phyloP scores from a whole-genome alignment of 2,797 vertebrate genomes.

The Pelochelys cantorii region DNA sequence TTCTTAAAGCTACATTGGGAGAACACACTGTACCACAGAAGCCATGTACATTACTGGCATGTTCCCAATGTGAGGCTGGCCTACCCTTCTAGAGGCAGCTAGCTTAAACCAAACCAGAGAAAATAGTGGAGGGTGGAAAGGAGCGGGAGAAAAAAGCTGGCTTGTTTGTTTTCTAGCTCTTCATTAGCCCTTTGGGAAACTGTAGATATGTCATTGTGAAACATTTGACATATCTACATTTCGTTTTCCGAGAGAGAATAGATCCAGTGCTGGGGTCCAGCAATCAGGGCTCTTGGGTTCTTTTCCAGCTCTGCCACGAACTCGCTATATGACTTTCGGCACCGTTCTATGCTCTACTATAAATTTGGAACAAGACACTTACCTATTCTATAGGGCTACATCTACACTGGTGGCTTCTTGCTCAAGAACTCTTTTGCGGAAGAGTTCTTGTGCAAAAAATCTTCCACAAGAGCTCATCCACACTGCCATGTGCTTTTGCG shows the following conservation, averaged over 20 bases:
- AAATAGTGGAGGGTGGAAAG: neutral
- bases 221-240: neutral
- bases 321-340: rapidly evolving
- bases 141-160: neutral
- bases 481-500: too few species aligned
- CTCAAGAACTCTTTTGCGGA: too few species aligned
- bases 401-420: too few species aligned
- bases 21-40: neutral
- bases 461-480: too few species aligned
- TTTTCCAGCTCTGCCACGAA: neutral
- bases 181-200: neutral
- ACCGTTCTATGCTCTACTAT: neutral
- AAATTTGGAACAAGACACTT: neutral
- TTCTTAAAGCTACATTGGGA: neutral
- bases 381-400: neutral
- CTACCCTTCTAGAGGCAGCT: neutral
- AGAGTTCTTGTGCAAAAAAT: too few species aligned
- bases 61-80: neutral
- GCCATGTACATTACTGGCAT: neutral
- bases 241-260: neutral
- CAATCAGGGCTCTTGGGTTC: neutral
- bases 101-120: neutral
- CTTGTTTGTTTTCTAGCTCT: neutral
- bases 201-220: neutral
- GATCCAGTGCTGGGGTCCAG: neutral